A percentile compares a stretch with the other conserved stretches of the same genome.
These are phyloP conservation scores for Eueremaeus valkanovi DNA, from an alignment of 2,888 invertebrate species.

Conservation along the genomic window DNA sequence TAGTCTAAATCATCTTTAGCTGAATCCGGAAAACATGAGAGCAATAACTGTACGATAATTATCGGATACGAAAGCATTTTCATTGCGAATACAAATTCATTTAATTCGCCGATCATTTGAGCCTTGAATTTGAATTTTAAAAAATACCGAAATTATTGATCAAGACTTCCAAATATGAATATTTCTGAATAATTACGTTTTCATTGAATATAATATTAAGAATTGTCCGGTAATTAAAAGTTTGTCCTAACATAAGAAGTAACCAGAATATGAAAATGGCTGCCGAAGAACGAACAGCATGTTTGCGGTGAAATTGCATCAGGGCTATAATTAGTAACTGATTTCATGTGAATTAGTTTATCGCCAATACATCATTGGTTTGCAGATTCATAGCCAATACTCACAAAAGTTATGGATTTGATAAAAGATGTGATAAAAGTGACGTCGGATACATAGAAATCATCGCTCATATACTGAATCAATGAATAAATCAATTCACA, in stretches of 20 bases:
- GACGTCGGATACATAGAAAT: constrained; percentile 15
- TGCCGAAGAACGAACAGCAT: constrained; percentile 81
- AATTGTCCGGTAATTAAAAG: constrained; percentile 67
- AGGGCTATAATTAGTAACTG: not conserved
- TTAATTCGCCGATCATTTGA: not conserved
- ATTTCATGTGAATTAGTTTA: constrained; percentile 39
- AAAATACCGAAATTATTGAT: not conserved
- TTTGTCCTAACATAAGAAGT: constrained; percentile 65
- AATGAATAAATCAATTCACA: not conserved
- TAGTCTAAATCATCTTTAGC: not conserved
- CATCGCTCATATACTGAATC: not conserved
- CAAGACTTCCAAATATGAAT: too few species aligned
- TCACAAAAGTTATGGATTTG: constrained; percentile 41
- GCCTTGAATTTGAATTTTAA: not conserved
- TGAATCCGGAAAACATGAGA: constrained; percentile 10
- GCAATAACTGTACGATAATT: not conserved
- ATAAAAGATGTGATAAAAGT: constrained; percentile 39
- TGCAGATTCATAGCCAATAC: too few species aligned
- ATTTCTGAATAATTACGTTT: not conserved
- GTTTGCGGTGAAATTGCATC: not conserved
- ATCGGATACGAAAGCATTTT: constrained; percentile 10
- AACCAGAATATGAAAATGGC: constrained; percentile 88
- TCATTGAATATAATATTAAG: not conserved
- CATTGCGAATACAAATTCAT: not conserved
- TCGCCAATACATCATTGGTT: constrained; percentile 25